phyloP scores from a whole-genome alignment of 2,113 vertebrate species.

The Perccottus glenii region DNA sequence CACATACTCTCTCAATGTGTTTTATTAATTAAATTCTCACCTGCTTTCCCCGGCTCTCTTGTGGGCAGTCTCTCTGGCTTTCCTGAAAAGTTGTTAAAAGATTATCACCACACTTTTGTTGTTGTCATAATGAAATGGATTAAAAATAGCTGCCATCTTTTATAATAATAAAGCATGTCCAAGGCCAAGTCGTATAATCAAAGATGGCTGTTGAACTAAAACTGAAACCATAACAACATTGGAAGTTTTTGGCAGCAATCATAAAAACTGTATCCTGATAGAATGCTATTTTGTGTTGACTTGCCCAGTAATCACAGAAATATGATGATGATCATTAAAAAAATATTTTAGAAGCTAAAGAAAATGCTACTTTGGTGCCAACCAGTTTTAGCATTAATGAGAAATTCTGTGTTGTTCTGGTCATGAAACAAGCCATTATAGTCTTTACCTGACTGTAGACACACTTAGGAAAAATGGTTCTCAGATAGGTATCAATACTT shows the following conservation, averaged over 20 bases:
- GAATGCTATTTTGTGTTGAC: too few species aligned
- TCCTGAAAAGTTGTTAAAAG: slow-evolving; percentile 75
- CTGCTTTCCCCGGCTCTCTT: slow-evolving; percentile 91
- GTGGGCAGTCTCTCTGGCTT: slow-evolving; percentile 84
- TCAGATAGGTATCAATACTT: too few species aligned
- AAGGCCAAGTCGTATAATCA: slow-evolving; percentile 1
- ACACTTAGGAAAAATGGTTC: too few species aligned
- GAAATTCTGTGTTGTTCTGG: too few species aligned
- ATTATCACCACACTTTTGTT: slow-evolving; percentile 9
- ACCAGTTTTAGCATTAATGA: too few species aligned
- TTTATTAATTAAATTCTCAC: slow-evolving; percentile 80
- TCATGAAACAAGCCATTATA: too few species aligned
- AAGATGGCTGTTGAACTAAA: neutral
- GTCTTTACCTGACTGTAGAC: too few species aligned
- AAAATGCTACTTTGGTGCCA: too few species aligned
- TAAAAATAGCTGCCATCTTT: slow-evolving; percentile 1
- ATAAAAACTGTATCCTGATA: too few species aligned
- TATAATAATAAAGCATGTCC: neutral
- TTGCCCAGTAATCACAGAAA: neutral
- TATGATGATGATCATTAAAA: neutral
- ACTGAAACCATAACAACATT: neutral
- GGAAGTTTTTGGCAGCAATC: too few species aligned
- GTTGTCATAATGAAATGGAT: slow-evolving; percentile 1
- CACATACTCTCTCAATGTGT: slow-evolving; percentile 19
- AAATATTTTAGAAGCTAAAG: neutral